phyloP scores from a whole-genome alignment of 1,140 invertebrate genomes.

The Metaphire vulgaris region DNA sequence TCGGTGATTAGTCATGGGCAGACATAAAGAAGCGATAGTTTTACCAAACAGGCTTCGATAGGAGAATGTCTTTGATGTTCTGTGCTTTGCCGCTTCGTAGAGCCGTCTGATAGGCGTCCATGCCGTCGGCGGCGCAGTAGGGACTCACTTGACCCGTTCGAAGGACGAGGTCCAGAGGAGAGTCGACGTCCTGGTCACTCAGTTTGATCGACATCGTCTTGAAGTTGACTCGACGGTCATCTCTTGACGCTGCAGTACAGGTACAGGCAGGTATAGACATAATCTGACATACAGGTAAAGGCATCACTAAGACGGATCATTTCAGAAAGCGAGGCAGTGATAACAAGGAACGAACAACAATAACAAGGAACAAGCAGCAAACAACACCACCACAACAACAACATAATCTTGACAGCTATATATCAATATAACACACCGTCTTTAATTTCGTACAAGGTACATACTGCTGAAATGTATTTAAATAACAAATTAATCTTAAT shows the following conservation, averaged over 20 bases:
- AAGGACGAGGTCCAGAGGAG: slow-evolving; percentile 18
- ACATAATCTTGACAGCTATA: too few species aligned
- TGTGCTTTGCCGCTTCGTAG: neutral
- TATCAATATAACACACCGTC: too few species aligned
- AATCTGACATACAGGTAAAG: neutral
- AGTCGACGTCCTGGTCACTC: slow-evolving; percentile 17
- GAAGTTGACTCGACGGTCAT: neutral
- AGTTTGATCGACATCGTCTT: slow-evolving; percentile 15
- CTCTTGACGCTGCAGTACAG: neutral
- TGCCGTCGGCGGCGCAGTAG: slow-evolving; percentile 10
- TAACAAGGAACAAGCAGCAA: neutral
- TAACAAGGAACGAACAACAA: neutral
- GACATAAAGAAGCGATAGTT: too few species aligned
- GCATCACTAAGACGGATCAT: neutral
- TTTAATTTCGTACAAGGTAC: too few species aligned
- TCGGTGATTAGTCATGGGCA: too few species aligned
- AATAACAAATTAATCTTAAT: too few species aligned
- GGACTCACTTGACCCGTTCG: slow-evolving; percentile 7
- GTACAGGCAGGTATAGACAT: neutral
- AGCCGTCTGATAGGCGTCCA: neutral
- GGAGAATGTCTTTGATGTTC: neutral
- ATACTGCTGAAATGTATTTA: too few species aligned
- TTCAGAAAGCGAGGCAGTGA: neutral
- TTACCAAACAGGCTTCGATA: neutral
- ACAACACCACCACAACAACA: neutral